Evolutionary conservation across 2,888 invertebrate species (phyloP).

Genomic region (Rhagonycha fulva): DNA sequence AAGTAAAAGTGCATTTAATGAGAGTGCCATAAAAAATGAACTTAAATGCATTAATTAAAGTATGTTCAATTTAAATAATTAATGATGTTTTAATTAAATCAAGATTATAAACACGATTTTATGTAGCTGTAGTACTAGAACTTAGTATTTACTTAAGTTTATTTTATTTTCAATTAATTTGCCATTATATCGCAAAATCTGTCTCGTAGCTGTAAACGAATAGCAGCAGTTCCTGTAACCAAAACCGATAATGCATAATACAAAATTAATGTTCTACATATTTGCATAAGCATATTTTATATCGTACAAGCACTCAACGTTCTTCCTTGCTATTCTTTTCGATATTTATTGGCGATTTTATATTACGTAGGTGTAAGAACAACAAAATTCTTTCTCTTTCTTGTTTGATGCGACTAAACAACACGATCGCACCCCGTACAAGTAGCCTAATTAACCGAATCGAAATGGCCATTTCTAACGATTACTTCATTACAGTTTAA

Average conservation of each 20-base stretch:
- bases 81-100: background rate
- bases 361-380: background rate
- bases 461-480: too few relatives aligned
- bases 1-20: background rate
- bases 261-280: background rate
- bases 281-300: background rate
- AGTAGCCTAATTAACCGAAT: background rate
- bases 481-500: background rate
- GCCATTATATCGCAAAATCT: background rate
- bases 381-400: background rate
- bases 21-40: background rate
- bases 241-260: background rate
- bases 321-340: background rate
- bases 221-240: background rate
- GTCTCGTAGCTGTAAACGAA: background rate
- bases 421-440: background rate
- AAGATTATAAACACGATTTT: background rate
- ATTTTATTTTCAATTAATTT: background rate
- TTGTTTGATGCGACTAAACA: background rate
- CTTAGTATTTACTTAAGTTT: background rate
- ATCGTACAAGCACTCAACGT: background rate
- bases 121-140: background rate
- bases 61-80: background rate
- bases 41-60: background rate
- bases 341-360: background rate